Evolutionary conservation across 2,113 vertebrate species (phyloP).

Genomic region (Harpagus bidentatus): DNA sequence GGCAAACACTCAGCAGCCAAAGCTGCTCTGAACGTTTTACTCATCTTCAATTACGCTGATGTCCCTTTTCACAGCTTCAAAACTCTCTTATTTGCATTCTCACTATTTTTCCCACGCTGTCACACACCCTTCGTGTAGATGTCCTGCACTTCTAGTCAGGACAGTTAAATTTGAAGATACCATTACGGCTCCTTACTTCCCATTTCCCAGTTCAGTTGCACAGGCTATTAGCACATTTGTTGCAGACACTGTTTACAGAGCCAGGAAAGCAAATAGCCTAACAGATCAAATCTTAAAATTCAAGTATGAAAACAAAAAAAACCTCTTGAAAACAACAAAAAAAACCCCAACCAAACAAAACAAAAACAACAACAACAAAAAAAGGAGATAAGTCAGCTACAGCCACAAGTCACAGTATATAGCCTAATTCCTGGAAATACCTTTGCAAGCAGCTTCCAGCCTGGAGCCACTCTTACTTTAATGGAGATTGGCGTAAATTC

Average conservation of each 20-base stretch:
- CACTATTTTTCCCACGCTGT: background rate
- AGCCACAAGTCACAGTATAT: background rate
- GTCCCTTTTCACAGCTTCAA: background rate
- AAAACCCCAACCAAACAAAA: background rate
- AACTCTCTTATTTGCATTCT: background rate
- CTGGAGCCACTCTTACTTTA: background rate
- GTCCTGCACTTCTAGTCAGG: background rate
- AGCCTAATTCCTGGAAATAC: background rate
- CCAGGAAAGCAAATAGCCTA: background rate
- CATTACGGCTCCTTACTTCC: background rate
- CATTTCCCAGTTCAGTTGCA: background rate
- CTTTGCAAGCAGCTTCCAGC: background rate
- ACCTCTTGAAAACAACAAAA: background rate
- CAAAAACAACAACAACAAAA: too few relatives aligned
- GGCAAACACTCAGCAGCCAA: background rate
- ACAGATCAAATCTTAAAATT: background rate
- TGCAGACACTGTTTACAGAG: background rate
- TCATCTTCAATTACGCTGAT: accelerated
- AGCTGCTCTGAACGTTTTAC: background rate
- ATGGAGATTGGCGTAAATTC: background rate
- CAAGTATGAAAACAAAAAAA: background rate
- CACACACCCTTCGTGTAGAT: accelerated
- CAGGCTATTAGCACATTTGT: background rate
- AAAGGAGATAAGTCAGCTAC: background rate
- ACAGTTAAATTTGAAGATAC: background rate